Evolutionary conservation across 2,113 vertebrate genomes (phyloP).

Genomic region (Globicephala melas): DNA sequence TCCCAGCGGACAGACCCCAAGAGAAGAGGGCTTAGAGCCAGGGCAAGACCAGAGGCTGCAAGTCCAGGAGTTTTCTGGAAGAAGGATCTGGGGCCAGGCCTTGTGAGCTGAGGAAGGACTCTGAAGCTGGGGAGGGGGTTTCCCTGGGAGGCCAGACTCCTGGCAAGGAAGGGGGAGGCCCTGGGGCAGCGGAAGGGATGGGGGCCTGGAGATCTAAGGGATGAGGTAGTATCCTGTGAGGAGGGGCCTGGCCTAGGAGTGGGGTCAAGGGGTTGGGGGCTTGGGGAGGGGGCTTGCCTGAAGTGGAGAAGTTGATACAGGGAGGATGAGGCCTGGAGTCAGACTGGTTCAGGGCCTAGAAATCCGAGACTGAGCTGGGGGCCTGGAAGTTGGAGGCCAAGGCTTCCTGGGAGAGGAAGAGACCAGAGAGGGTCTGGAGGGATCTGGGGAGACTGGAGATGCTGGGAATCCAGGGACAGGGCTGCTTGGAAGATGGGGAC

Average conservation of each 20-base stretch:
- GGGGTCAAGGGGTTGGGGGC: neutral
- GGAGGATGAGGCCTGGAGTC: slow-evolving; percentile 30
- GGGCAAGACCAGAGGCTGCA: neutral
- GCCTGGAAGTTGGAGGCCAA: slow-evolving; percentile 24
- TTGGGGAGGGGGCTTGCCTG: slow-evolving; percentile 10
- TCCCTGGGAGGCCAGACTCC: neutral
- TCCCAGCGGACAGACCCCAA: neutral
- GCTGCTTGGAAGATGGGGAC: neutral
- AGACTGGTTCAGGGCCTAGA: slow-evolving; percentile 41
- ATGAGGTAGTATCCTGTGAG: neutral
- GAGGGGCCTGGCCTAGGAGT: neutral
- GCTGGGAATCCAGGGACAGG: neutral
- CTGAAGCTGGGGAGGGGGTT: neutral
- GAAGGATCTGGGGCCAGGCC: neutral
- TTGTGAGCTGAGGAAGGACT: neutral
- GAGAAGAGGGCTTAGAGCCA: neutral
- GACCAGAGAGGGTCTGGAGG: neutral
- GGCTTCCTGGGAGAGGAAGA: slow-evolving; percentile 34
- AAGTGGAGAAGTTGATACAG: neutral
- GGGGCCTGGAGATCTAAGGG: neutral
- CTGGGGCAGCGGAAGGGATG: neutral
- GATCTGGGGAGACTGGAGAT: neutral
- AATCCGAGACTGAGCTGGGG: neutral
- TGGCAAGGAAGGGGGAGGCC: neutral
- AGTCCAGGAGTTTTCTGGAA: neutral